phyloP scores from a whole-genome alignment of 2,797 vertebrate genomes.

The Acropternis orthonyx region DNA sequence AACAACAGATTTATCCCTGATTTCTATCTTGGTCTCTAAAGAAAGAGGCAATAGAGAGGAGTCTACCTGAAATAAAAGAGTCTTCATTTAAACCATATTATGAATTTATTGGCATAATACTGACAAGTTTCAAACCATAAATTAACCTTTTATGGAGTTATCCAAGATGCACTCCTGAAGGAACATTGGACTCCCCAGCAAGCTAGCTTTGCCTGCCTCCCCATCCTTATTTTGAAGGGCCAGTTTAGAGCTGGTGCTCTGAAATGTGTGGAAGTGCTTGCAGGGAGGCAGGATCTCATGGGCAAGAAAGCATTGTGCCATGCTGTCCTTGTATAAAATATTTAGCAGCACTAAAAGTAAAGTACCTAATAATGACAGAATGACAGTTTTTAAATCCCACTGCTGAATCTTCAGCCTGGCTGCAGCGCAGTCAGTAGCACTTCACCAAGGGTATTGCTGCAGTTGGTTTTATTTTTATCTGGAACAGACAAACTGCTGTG shows the following conservation, averaged over 20 bases:
- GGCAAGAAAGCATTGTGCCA: background rate
- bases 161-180: background rate
- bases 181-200: fast-evolving
- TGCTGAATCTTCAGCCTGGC: background rate
- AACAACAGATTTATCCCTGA: background rate
- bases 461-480: background rate
- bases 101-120: background rate
- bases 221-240: background rate
- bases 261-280: background rate
- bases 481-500: background rate
- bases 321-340: background rate
- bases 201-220: background rate
- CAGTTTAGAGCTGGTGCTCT: background rate
- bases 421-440: background rate
- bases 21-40: background rate
- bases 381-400: background rate
- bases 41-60: background rate
- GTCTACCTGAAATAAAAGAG: background rate
- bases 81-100: background rate
- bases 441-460: background rate
- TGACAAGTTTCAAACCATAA: background rate
- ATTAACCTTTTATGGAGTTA: background rate
- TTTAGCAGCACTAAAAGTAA: background rate
- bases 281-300: background rate
- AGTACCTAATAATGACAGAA: background rate